Percentiles rank a stretch among this genome's conserved stretches.
Evolutionary conservation across 2,113 vertebrate genomes (phyloP).

Genomic region (Etheostoma cragini): DNA sequence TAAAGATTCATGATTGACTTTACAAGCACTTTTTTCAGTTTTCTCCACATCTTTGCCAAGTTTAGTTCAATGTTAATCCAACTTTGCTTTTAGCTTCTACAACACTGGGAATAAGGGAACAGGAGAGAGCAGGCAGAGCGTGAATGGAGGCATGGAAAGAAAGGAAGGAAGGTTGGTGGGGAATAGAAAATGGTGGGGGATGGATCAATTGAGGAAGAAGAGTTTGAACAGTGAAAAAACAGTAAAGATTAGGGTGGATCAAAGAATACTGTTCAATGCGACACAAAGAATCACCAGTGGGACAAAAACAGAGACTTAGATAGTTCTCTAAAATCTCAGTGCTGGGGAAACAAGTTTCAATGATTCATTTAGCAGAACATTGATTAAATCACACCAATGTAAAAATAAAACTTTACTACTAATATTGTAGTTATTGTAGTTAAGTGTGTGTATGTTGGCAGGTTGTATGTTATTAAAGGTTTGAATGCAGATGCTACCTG

Average conservation of each 20-base stretch:
- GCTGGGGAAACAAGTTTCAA: constrained; percentile 32
- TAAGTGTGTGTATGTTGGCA: constrained; percentile 24
- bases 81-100: constrained; percentile 6
- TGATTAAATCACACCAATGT: constrained; percentile 43
- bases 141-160: constrained; percentile 14
- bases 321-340: constrained; percentile 36
- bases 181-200: constrained; percentile 11
- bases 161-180: neutral
- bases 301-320: constrained; percentile 31
- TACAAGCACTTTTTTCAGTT: neutral
- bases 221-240: constrained; percentile 42
- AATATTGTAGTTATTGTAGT: neutral
- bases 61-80: constrained; percentile 12
- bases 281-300: constrained; percentile 41
- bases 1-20: neutral
- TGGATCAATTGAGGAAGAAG: constrained; percentile 30
- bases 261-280: constrained; percentile 59
- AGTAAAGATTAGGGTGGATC: constrained; percentile 50
- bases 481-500: constrained; percentile 54
- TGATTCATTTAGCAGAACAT: constrained; percentile 47
- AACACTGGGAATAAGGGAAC: neutral
- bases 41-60: neutral
- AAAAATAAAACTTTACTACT: constrained; percentile 38
- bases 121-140: constrained; percentile 1
- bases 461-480: constrained; percentile 45